Base-by-base conservation (phyloP, 2,888 invertebrate genomes). In the Pseudoips prasinana region DNA sequence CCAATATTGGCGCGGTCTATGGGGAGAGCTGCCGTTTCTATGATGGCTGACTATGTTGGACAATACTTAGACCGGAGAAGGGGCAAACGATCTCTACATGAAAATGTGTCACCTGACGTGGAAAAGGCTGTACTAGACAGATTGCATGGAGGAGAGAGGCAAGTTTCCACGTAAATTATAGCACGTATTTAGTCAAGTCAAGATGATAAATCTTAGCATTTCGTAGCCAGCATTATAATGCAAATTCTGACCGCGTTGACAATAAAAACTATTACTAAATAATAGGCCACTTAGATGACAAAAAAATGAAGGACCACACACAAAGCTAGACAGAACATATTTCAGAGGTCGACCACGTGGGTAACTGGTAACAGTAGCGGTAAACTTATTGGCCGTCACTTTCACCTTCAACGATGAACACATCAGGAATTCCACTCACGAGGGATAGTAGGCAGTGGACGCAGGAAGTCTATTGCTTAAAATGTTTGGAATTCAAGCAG, bases 111-210 rank as follows among this genome's bases (percentile, higher is more conserved):
- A 10, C 71, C 82, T 31, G 80, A 82, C 42, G 56, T 75, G 7
- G 86, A 88, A 59, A 68, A 66, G 37, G 66, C 67, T 20, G 69
- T 78, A 8, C 61, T 75, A 44, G 83, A 75, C 53, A 78, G 64
- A 85, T 89, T 96, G 58, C 95, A 95, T 64, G 96, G 96, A 1
- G 96, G 96, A 19, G 96, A 96, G 81, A 91, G 91, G 90, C 90
- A 62, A 62, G 33, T 31, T 36, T 26, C 14, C 14, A 14, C 17
- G 14, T 2, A 8, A 22, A 22, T 5, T 7, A 9, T 6, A 28
- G 24, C 7, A 23, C 24, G 5, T 19, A n/a, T n/a, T 19, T 3
- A 7, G 8, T n/a, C n/a, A 14, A 11, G 2, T 14, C 3, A 14
- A 14, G 14, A 4, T 11, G 8, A 8, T 28, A 28, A 22, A 10